A percentile compares a stretch with the other conserved stretches of the same genome.
Evolutionary conservation across 2,797 vertebrate genomes (phyloP).

Genomic region (Sebastes baramenuke): DNA sequence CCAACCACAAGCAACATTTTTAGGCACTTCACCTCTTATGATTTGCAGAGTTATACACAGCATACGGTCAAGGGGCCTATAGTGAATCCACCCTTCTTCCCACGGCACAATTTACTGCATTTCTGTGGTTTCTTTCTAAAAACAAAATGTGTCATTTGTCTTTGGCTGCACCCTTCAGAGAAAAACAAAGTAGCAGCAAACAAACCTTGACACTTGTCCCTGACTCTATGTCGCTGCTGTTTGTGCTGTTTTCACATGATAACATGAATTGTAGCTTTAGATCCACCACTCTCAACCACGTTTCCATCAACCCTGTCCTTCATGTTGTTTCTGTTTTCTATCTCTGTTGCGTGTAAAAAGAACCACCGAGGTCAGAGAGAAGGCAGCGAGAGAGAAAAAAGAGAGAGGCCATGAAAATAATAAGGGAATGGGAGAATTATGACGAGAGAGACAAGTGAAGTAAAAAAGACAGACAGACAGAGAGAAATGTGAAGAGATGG

Average conservation of each 20-base stretch:
- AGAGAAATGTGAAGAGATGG: neutral
- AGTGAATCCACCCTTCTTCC: conserved; percentile 25
- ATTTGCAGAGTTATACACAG: neutral
- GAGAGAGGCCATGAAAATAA: neutral
- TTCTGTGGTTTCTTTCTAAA: conserved; percentile 65
- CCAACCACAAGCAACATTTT: neutral
- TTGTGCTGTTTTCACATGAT: neutral
- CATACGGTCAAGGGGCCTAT: neutral
- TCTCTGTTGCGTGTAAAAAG: neutral
- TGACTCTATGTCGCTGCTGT: neutral
- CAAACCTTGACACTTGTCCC: neutral
- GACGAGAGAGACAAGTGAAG: neutral
- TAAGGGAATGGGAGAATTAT: neutral
- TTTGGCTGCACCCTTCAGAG: conserved; percentile 35
- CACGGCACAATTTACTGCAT: conserved; percentile 36
- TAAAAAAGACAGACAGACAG: neutral
- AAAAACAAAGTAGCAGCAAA: conserved; percentile 12
- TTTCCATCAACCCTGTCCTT: neutral
- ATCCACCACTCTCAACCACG: neutral
- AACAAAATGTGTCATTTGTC: conserved; percentile 62
- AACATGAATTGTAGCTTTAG: neutral
- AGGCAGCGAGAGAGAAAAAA: neutral
- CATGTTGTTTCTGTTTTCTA: neutral
- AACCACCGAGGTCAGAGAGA: neutral
- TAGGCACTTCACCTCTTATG: neutral